Evolutionary conservation across 2,888 invertebrate genomes (phyloP), one percentile per base, ranked within the genome.

Genomic region (Arctia plantaginis): DNA sequence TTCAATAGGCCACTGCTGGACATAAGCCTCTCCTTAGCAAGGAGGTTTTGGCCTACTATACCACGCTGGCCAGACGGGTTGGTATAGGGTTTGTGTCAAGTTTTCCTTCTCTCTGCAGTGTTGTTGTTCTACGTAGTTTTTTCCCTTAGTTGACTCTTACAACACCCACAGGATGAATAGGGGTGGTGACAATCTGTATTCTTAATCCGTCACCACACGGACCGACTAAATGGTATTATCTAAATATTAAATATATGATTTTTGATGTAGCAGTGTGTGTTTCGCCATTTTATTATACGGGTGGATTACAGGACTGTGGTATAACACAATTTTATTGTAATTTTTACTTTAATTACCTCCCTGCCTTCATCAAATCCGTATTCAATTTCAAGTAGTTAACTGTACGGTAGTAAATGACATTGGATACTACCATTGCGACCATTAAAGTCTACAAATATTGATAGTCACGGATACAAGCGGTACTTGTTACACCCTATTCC

Each of bases 401-500:
- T 76, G 59, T 66, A 64, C 33, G 77, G 75, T 79, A 75, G 81
- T 79, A 83, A 81, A 83, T 77, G 59, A 68, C 70, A 76, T 78
- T 80, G 66, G 6, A 71, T 75, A 76, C 77, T 73, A 74, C 71
- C 73, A 81, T 75, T 70, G 69, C 41, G 41, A 66, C 68, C 18
- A 80, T 73, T 83, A 78, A 75, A 75, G 55, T 59, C 39, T n/a
- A 39, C 35, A 69, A 39, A 69, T 76, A 83, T 82, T 82, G 76
- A 55, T 44, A 66, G 82, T 75, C 82, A 82, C 82, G 83, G 66
- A 71, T 82, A 74, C 72, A 70, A 73, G 73, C 75, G 77, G 80
- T 77, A 78, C 80, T 78, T 75, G 72, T 73, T 62, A 68, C 73
- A 77, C 65, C 72, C 68, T 69, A 62, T 66, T 83, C 77, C 73